Conservation (phyloP, 2,797 vertebrate species). For the Takifugu ocellatus region DNA sequence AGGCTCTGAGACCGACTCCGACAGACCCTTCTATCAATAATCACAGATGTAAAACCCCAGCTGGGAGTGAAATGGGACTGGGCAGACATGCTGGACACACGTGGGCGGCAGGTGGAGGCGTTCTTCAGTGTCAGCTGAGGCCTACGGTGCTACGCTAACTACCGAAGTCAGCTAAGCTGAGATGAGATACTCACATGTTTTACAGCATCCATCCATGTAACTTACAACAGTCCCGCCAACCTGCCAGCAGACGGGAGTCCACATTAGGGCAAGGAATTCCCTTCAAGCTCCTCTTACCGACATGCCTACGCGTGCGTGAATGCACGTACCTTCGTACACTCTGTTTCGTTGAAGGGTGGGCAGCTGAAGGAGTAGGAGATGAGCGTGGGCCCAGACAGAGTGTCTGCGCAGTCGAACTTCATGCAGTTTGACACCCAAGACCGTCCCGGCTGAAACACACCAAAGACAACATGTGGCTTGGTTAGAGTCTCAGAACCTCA, state of each 20-base stretch:
- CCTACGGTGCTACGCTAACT: conserved; percentile 62
- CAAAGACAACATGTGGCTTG: not conserved
- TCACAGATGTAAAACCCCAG: conserved; percentile 29
- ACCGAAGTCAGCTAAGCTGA: conserved; percentile 30
- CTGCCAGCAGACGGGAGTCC: conserved; percentile 53
- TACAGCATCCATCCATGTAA: conserved; percentile 96
- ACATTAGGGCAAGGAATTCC: no score
- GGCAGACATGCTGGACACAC: conserved; percentile 62
- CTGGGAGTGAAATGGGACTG: conserved; percentile 40
- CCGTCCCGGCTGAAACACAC: conserved; percentile 80
- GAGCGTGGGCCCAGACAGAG: conserved; percentile 84
- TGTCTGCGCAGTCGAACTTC: conserved; percentile 86
- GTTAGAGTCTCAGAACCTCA: not conserved
- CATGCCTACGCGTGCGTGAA: not conserved
- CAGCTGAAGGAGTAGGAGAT: conserved; percentile 89
- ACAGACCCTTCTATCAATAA: conserved; percentile 34
- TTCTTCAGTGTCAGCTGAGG: conserved; percentile 58
- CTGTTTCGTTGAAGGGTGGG: conserved; percentile 92
- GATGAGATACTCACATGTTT: conserved; percentile 87
- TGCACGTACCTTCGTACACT: conserved; percentile 89
- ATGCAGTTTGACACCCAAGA: conserved; percentile 88
- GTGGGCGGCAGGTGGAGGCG: conserved; percentile 31
- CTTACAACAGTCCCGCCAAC: conserved; percentile 89
- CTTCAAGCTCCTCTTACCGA: no score
- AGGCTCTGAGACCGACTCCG: conserved; percentile 47